These are phyloP conservation scores for Nephrotoma appendiculata DNA, from an alignment of 2,888 invertebrate species.

Conservation along the genomic window DNA sequence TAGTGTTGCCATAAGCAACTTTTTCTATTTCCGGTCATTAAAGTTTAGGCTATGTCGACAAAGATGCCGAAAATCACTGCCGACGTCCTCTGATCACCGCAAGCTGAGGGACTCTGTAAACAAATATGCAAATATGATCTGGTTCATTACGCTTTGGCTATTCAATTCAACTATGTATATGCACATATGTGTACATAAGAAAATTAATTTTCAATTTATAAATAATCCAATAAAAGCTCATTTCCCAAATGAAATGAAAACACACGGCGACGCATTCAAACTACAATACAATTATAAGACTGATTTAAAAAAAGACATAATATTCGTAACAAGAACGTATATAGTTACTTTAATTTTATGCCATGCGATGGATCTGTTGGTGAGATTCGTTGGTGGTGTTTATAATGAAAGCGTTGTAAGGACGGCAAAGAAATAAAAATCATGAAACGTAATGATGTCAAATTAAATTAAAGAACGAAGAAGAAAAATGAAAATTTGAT, in stretches of 20 bases:
- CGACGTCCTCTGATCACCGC: no score
- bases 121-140: no score
- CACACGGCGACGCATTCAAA: not conserved
- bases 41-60: no score
- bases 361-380: not conserved
- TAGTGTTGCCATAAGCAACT: no score
- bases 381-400: not conserved
- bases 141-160: no score
- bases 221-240: not conserved
- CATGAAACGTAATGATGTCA: not conserved
- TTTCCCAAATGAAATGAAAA: not conserved
- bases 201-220: not conserved
- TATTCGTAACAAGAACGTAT: not conserved
- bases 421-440: not conserved
- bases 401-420: not conserved
- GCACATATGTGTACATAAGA: not conserved
- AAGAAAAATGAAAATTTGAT: not conserved
- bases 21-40: no score
- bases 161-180: no score
- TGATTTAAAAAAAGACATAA: not conserved
- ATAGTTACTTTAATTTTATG: not conserved
- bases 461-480: not conserved
- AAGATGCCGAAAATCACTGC: no score
- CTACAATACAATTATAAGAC: not conserved
- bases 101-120: no score